phyloP scores from a whole-genome alignment of 2,888 invertebrate species.

The Amphimallon solstitiale region DNA sequence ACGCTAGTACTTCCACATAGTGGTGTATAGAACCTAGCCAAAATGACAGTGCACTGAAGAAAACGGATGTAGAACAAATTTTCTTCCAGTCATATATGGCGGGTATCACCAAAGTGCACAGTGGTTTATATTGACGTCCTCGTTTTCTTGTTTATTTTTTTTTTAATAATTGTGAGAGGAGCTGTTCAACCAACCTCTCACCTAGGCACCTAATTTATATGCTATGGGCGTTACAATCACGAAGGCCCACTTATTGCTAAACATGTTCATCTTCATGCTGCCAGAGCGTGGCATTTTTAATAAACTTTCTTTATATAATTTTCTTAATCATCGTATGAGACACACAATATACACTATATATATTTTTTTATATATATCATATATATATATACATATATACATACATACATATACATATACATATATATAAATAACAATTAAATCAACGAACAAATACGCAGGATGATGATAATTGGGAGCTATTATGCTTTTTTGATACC shows the following conservation, averaged over 20 bases:
- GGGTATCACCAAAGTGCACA: conserved; percentile 54
- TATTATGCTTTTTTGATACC: conserved; percentile 44
- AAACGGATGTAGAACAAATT: not conserved
- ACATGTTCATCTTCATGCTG: conserved; percentile 58
- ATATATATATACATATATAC: conserved; percentile 46
- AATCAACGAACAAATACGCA: conserved; percentile 57
- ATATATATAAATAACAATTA: conserved; percentile 53
- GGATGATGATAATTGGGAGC: conserved; percentile 38
- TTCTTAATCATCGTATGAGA: conserved; percentile 46
- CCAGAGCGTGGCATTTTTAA: conserved; percentile 49
- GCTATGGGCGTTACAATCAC: conserved; percentile 58
- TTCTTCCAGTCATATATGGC: conserved; percentile 42
- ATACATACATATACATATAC: too few relatives aligned
- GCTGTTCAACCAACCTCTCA: conserved; percentile 51
- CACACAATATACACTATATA: conserved; percentile 52
- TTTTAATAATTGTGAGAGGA: conserved; percentile 44
- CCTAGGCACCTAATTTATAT: conserved; percentile 63
- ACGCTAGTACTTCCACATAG: conserved; percentile 50
- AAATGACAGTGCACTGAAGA: conserved; percentile 53
- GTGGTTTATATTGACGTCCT: conserved; percentile 52
- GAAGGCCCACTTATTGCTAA: conserved; percentile 62
- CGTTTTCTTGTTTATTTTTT: conserved; percentile 42
- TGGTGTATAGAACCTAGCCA: conserved; percentile 46
- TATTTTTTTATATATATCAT: conserved; percentile 52
- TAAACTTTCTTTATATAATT: not conserved